Percentiles rank a stretch among this genome's conserved stretches.
phyloP scores from a whole-genome alignment of 2,888 invertebrate species.

The Cerastis leucographa region DNA sequence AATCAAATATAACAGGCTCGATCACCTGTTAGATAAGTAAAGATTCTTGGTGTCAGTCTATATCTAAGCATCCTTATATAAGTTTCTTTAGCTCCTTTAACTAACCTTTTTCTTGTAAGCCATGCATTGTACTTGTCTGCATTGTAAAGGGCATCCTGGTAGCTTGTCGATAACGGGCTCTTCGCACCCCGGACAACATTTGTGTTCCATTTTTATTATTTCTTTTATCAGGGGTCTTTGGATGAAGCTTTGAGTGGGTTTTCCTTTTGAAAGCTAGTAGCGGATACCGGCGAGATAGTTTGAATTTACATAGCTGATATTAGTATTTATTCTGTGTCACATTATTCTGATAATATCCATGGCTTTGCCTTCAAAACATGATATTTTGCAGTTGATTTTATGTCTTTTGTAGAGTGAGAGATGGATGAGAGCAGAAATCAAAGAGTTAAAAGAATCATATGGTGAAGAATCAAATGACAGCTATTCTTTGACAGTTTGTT shows the following conservation, averaged over 20 bases:
- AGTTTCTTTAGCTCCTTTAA: conserved; percentile 1
- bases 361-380: not conserved
- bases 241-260: not conserved
- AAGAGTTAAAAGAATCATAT: not conserved
- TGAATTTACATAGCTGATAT: not conserved
- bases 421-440: not conserved
- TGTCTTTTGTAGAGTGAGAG: no score
- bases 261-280: conserved; percentile 3
- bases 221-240: not conserved
- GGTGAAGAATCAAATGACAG: conserved; percentile 1
- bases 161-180: conserved; percentile 73
- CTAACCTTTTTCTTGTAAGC: conserved; percentile 70
- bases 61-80: no score
- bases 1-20: not conserved
- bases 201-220: conserved; percentile 72
- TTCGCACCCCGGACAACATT: conserved; percentile 76
- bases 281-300: not conserved
- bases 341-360: conserved; percentile 10
- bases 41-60: not conserved
- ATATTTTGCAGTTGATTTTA: not conserved
- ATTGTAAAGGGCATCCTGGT: conserved; percentile 80
- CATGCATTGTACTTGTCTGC: conserved; percentile 79
- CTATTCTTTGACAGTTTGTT: conserved; percentile 5
- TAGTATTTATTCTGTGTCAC: not conserved
- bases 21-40: not conserved